Base-by-base conservation (phyloP, 2,888 invertebrate species). In the Subacronicta megacephala region DNA sequence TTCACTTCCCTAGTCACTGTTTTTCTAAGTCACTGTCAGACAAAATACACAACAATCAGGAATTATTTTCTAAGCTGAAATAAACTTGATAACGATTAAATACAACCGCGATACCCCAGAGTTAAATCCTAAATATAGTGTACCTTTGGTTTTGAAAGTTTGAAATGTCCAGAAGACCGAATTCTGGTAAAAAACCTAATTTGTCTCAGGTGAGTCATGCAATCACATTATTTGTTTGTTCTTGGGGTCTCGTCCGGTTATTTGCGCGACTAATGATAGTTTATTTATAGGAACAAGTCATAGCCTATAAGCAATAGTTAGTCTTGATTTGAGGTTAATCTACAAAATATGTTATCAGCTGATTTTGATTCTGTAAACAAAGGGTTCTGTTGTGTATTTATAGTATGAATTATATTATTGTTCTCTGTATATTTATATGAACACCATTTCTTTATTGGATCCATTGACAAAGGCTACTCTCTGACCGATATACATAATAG, bases 191-290 rank as follows among this genome's bases (percentile, higher is more conserved):
- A 77, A 91, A 83, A 80, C 70, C 78, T 35, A 92, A 90, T 78
- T 88, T 93, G 78, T 90, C 93, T n/a, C 93, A 93, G 87, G 93
- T 94, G 93, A 94, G 93, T 94, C 92, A 94, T 88, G 81, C 60
- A 67, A 31, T 55, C 42, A 71, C 62, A 77, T 80, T 77, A 82
- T 85, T 86, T 87, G 82, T 77, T 81, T 75, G 78, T 65, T 75
- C 75, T 80, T 72, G 71, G 53, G 60, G 62, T 77, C 69, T 79
- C 61, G 60, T 66, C 59, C 55, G 72, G 62, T 65, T 64, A 67
- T 54, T 74, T 51, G 50, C 33, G 50, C 18, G 49, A 35, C 64
- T 70, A 63, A 61, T 54, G 45, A 59, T 38, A 46, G 68, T 72
- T 74, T 76, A 76, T 72, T 72, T 75, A 75, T 65, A 72, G 72